phyloP scores from a whole-genome alignment of 2,113 vertebrate genomes.

The Epinephelus cyanopodus region DNA sequence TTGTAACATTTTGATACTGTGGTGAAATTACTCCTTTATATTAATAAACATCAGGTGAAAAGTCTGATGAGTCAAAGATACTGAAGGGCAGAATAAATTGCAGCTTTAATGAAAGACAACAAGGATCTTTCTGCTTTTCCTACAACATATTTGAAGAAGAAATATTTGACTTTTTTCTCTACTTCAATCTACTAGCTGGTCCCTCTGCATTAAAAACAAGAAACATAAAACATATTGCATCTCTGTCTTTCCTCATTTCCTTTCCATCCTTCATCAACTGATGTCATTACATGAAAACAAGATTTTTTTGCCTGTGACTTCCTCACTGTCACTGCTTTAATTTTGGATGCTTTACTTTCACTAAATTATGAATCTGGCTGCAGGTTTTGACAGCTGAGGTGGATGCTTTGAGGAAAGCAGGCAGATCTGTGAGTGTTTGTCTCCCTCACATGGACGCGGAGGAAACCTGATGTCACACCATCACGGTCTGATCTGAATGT shows the following conservation, averaged over 20 bases:
- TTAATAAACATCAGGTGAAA: not conserved
- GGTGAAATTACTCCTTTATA: not conserved
- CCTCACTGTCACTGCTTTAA: not conserved
- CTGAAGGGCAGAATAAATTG: not conserved
- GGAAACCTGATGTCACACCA: constrained; percentile 3
- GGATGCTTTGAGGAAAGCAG: too few relatives aligned
- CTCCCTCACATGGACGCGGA: constrained; percentile 59
- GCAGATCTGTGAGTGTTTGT: constrained; percentile 55
- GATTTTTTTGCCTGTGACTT: too few relatives aligned
- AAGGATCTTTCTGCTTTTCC: too few relatives aligned
- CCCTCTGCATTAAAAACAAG: not conserved
- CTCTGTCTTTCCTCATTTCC: not conserved
- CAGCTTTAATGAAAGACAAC: not conserved
- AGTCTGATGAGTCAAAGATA: not conserved
- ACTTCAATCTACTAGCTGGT: not conserved
- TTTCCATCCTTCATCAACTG: not conserved
- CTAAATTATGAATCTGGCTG: too few relatives aligned
- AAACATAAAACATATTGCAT: not conserved
- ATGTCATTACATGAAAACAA: not conserved
- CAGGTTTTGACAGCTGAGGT: too few relatives aligned
- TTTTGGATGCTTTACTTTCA: not conserved
- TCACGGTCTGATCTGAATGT: not conserved
- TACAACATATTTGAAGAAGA: not conserved
- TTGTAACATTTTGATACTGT: too few relatives aligned
- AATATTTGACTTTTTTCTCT: not conserved